Base-by-base conservation (phyloP, 2,888 invertebrate species). In the Agonopterix alstromeriana region DNA sequence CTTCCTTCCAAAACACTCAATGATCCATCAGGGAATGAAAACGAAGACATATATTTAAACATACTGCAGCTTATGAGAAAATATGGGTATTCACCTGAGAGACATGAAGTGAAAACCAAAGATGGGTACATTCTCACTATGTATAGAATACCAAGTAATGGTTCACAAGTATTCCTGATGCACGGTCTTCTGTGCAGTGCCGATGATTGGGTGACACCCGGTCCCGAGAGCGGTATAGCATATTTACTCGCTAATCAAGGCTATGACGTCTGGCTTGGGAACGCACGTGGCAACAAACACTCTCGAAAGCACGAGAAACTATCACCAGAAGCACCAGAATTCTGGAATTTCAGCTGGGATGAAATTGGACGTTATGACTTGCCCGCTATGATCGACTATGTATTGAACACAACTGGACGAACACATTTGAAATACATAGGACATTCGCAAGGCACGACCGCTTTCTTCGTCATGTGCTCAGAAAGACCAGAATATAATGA, bases 241-340 rank as follows among this genome's bases (percentile, higher is more conserved):
- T 78, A 77, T 57, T 58, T 88, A 27, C 68, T 93, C 3, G 90
- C 91, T 1, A 91, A 93, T 53, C 75, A 82, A 47, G 92, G 92
- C n/a, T 93, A 90, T 58, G 93, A 94, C 57, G 92, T 93, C 0
- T 96, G 95, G 95, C 73, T 96, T 73, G 92, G 93, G 0, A 96
- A 95, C 71, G 90, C 90, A 11, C 90, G 95, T 2, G 95, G 95
- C 12, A 94, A 92, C 64, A 84, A 82, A 27, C 92, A 92, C 67
- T 90, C 91, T 3, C 77, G 85, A 14, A 74, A 68, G 8, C 94
- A 94, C 61, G 59, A 65, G 1, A 68, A 67, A 1, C 57, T 80
- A 67, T 59, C 79, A 36, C 73, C 84, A 0, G 61, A 62, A 2
- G 52, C 54, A 5, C 50, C 60, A 3, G 65, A 79, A 17, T 93